These are phyloP conservation scores for Cataglyphis cursor DNA, from an alignment of 2,888 invertebrate species.

Conservation along the genomic window DNA sequence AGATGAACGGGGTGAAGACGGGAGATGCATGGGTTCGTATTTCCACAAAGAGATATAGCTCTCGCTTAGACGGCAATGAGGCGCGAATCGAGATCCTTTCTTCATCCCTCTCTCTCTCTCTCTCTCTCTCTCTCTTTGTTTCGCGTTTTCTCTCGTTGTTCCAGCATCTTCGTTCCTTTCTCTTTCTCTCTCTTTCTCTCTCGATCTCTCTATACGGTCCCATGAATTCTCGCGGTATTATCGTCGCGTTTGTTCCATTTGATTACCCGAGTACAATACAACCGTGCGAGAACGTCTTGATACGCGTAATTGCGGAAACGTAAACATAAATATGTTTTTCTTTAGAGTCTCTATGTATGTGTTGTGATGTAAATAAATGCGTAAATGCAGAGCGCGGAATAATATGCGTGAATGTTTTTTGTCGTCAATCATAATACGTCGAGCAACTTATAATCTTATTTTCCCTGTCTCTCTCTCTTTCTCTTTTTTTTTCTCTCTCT, in stretches of 20 bases:
- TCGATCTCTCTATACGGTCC: conserved; percentile 35
- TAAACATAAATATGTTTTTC: conserved; percentile 13
- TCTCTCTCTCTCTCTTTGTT: conserved; percentile 28
- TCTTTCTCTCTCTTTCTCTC: conserved; percentile 11
- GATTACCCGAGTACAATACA: conserved; percentile 69
- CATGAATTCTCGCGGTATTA: conserved; percentile 57
- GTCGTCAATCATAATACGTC: conserved; percentile 55
- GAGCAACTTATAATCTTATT: conserved; percentile 58
- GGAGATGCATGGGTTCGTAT: conserved; percentile 81
- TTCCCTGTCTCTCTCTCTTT: conserved; percentile 27
- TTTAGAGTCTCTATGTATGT: not conserved
- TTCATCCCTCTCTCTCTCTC: conserved; percentile 28
- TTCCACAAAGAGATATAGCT: conserved; percentile 82
- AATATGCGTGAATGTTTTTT: conserved; percentile 19
- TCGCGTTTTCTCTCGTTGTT: not conserved
- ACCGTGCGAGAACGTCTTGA: conserved; percentile 34
- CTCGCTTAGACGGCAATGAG: conserved; percentile 79
- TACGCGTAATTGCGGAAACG: conserved; percentile 48
- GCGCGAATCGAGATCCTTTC: conserved; percentile 75
- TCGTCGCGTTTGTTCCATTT: conserved; percentile 65
- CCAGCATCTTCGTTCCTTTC: conserved; percentile 5
- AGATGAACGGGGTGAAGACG: conserved; percentile 82
- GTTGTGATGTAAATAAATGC: conserved; percentile 19
- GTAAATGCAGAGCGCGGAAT: conserved; percentile 12
- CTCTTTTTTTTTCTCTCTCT: conserved; percentile 18